A percentile compares a stretch with the other conserved stretches of the same genome.
Conservation (phyloP, 2,797 vertebrate genomes). For the Menidia menidia region DNA sequence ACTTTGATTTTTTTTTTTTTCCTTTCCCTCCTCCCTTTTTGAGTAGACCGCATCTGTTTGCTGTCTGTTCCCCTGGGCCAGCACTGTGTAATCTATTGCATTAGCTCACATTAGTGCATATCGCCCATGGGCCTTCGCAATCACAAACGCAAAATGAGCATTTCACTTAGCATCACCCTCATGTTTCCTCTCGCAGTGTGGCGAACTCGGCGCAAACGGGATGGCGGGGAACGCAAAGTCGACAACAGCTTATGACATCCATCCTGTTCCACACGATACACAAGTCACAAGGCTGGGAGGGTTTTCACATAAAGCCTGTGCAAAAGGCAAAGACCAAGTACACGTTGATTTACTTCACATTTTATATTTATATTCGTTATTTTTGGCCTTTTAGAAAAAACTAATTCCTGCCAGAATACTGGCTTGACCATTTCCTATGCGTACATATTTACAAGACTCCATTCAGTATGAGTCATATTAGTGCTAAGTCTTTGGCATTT, state of each 20-base stretch:
- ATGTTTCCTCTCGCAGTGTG: slow-evolving; percentile 68
- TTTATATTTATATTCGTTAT: slow-evolving; percentile 22
- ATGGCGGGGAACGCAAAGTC: slow-evolving; percentile 55
- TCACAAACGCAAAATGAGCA: slow-evolving; percentile 88
- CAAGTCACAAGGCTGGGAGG: slow-evolving; percentile 62
- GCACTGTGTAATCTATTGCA: slow-evolving; percentile 89
- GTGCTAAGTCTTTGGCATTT: background rate
- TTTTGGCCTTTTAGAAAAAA: slow-evolving; percentile 7
- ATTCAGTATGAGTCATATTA: background rate
- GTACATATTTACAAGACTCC: background rate
- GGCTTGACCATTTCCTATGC: slow-evolving; percentile 10
- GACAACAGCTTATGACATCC: slow-evolving; percentile 73
- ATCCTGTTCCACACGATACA: slow-evolving; percentile 59
- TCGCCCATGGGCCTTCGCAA: slow-evolving; percentile 87
- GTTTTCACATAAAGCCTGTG: slow-evolving; percentile 50
- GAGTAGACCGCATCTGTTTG: slow-evolving; percentile 84
- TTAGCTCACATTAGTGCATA: slow-evolving; percentile 91
- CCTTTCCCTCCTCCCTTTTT: slow-evolving; percentile 45
- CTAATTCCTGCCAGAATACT: slow-evolving; percentile 18
- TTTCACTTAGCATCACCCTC: slow-evolving; percentile 88
- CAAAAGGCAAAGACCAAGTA: slow-evolving; percentile 49
- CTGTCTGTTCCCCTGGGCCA: slow-evolving; percentile 80
- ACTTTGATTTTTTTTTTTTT: slow-evolving; percentile 48
- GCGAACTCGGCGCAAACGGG: slow-evolving; percentile 71
- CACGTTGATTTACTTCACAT: slow-evolving; percentile 37